Percentiles rank a stretch among this genome's conserved stretches.
Evolutionary conservation across 1,140 invertebrate species (phyloP).

Genomic region (Drosophila yakuba): DNA sequence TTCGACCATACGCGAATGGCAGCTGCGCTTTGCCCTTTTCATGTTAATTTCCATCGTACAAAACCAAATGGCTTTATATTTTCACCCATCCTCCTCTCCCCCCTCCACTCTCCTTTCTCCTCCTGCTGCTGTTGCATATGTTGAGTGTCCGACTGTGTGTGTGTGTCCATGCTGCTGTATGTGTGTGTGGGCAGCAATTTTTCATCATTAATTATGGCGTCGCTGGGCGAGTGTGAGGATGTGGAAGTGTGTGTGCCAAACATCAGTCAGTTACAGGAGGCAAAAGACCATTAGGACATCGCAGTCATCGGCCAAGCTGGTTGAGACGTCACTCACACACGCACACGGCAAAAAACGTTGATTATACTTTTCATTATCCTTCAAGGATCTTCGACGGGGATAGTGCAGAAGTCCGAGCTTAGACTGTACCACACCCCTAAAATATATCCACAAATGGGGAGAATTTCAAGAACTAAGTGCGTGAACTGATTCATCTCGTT

Average conservation of each 20-base stretch:
- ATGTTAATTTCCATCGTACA: slow-evolving; percentile 76
- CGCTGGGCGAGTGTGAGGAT: slow-evolving; percentile 52
- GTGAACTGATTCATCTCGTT: too few relatives aligned
- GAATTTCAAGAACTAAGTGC: too few relatives aligned
- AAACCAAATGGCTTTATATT: slow-evolving; percentile 76
- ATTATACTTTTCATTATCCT: not conserved
- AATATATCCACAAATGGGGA: too few relatives aligned
- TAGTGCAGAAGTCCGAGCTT: not conserved
- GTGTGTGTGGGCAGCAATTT: slow-evolving; percentile 74
- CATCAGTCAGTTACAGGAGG: slow-evolving; percentile 78
- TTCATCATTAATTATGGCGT: slow-evolving; percentile 82
- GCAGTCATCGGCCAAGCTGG: slow-evolving; percentile 56
- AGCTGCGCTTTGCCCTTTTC: slow-evolving; percentile 76
- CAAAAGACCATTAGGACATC: slow-evolving; percentile 74
- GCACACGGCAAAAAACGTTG: slow-evolving; percentile 26
- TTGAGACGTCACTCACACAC: slow-evolving; percentile 77
- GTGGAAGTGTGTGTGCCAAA: slow-evolving; percentile 68
- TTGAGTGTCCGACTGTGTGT: slow-evolving; percentile 55
- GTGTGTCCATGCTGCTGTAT: not conserved
- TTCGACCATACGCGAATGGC: slow-evolving; percentile 48
- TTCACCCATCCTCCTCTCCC: slow-evolving; percentile 8
- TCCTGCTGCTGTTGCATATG: slow-evolving; percentile 58
- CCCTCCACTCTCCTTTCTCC: not conserved
- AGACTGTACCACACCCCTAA: too few relatives aligned
- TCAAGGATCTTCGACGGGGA: not conserved